A percentile compares a stretch with the other conserved stretches of the same genome.
Evolutionary conservation across 2,888 invertebrate species (phyloP).

Genomic region (Rhaphigaster nebulosa): DNA sequence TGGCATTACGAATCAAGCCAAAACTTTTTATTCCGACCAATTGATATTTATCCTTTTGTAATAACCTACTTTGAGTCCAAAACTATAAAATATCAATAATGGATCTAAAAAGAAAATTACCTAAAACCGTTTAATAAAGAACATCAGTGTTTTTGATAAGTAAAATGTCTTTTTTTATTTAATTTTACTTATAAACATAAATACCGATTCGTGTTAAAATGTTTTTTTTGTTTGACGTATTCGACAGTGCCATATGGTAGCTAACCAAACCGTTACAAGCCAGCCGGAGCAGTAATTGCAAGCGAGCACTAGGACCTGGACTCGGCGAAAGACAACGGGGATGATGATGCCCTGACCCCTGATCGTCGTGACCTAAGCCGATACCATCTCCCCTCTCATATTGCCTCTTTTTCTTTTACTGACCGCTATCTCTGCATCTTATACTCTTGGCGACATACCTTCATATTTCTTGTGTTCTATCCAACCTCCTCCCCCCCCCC

Average conservation of each 20-base stretch:
- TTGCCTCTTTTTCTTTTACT: conserved; percentile 58
- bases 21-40: too few species aligned
- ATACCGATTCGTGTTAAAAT: background rate
- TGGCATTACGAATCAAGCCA: too few species aligned
- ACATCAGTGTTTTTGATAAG: background rate
- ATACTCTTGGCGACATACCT: conserved; percentile 50
- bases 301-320: background rate
- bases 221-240: background rate
- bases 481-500: background rate
- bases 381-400: conserved; percentile 55
- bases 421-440: conserved; percentile 57
- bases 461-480: conserved; percentile 34
- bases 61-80: too few species aligned
- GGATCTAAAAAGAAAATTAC: too few species aligned
- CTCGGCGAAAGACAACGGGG: conserved; percentile 30
- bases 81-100: too few species aligned
- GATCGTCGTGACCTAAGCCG: conserved; percentile 54
- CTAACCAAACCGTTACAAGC: background rate
- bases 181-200: too few species aligned
- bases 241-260: background rate
- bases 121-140: background rate
- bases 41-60: too few species aligned
- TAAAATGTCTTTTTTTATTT: too few species aligned
- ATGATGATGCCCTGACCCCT: conserved; percentile 49
- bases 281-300: background rate